These are phyloP conservation scores for Characodon lateralis DNA, from an alignment of 2,797 vertebrate species.

Conservation along the genomic window DNA sequence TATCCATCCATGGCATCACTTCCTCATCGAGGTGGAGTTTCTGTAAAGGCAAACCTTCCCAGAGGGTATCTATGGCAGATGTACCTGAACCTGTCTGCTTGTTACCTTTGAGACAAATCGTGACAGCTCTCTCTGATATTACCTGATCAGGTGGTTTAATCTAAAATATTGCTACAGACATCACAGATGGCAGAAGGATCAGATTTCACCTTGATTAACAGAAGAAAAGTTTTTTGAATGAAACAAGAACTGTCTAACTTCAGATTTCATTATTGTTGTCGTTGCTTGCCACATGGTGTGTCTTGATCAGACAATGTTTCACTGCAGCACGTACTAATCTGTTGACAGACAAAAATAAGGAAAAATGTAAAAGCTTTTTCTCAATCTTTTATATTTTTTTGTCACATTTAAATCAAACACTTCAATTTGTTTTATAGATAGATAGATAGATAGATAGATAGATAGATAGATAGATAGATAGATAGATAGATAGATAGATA, in stretches of 20 bases:
- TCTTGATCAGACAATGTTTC: not conserved
- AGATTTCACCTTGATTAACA: not conserved
- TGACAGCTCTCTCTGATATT: no score
- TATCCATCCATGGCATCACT: constrained; percentile 54
- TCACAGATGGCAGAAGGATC: not conserved
- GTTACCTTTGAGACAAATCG: constrained; percentile 1
- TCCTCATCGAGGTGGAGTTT: constrained; percentile 40
- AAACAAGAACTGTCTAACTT: not conserved
- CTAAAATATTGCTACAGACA: not conserved
- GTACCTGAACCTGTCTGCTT: not conserved
- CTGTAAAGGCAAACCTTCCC: constrained; percentile 17
- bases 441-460: no score
- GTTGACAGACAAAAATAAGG: not conserved
- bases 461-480: no score
- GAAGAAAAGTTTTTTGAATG: not conserved
- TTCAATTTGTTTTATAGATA: not conserved
- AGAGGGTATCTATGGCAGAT: constrained; percentile 10
- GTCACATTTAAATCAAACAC: not conserved
- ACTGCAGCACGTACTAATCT: not conserved
- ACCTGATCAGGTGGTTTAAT: not conserved
- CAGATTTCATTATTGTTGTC: not conserved
- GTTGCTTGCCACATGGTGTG: not conserved
- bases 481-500: no score
- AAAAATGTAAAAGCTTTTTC: not conserved
- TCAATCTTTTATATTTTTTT: not conserved